Evolutionary conservation across 1,140 invertebrate genomes (phyloP).

Genomic region (Patella vulgata): DNA sequence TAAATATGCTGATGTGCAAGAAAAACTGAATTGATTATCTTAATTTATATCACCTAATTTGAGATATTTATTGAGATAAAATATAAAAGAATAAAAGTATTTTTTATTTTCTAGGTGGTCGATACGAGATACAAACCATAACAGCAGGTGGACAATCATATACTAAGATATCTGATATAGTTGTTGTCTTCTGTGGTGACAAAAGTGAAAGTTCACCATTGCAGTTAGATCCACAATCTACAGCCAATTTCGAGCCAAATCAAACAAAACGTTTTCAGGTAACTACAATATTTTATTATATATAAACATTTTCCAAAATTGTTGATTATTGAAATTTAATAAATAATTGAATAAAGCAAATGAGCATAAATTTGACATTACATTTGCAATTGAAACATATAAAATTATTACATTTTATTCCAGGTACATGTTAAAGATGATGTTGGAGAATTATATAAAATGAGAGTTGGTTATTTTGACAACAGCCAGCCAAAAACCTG

Average conservation of each 20-base stretch:
- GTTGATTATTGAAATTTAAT: slow-evolving; percentile 1
- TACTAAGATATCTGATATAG: slow-evolving; percentile 30
- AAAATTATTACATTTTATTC: not conserved
- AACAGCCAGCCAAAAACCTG: slow-evolving; percentile 35
- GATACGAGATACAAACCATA: slow-evolving; percentile 38
- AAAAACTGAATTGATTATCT: no score
- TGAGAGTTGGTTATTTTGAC: slow-evolving; percentile 45
- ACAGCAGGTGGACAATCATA: slow-evolving; percentile 35
- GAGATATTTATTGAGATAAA: no score
- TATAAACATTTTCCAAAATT: no score
- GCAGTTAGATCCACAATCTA: slow-evolving; percentile 20
- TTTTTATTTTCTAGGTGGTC: slow-evolving; percentile 38
- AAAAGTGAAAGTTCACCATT: slow-evolving; percentile 40
- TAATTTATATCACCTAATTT: no score
- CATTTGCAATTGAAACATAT: not conserved
- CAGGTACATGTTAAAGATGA: slow-evolving; percentile 42
- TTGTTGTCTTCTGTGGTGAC: slow-evolving; percentile 45
- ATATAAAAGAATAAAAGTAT: no score
- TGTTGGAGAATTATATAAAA: slow-evolving; percentile 49
- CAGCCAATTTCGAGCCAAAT: slow-evolving; percentile 42
- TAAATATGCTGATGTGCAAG: no score
- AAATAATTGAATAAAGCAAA: not conserved
- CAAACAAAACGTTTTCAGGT: slow-evolving; percentile 45
- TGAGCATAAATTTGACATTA: not conserved
- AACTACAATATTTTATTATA: not conserved